Evolutionary conservation across 2,888 invertebrate species (phyloP), one percentile per base, ranked within the genome.

Genomic region (Lasioglossum leucozonium): DNA sequence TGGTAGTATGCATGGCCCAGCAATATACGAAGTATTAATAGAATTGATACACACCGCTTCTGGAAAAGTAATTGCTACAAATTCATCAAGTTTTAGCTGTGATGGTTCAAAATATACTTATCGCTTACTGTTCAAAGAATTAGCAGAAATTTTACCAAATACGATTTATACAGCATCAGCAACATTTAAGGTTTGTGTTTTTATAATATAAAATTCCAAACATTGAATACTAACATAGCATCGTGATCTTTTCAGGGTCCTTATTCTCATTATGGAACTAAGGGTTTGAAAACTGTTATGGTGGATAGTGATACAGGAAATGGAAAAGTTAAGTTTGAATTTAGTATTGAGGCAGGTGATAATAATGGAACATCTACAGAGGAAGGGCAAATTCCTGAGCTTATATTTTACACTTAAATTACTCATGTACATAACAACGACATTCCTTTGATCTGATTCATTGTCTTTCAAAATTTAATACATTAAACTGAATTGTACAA

Each of bases 311-410:
- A 97, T 89, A 96, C 97, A 80, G 97, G 97, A n/a, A 97, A 97
- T 82, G 96, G 96, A n/a, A 97, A 97, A 92, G 97, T 98, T 0
- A 97, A 97, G 6, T 98, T 98, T 94, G 97, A 97, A 93, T 98
- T 98, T 95, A 97, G 97, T 4, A 98, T 97, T 93, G 97, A 98
- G 2, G 97, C 98, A n/a, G 98, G 98, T 18, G 98, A 98, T 94
- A 98, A 98, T 94, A 98, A 98, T 92, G 97, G 98, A 0, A 98
- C 98, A 2, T 97, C 98, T 0, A 97, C 98, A 1, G 98, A 98
- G 92, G 97, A 98, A 93, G 98, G 98, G 72, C 98, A 98, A 95
- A 97, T 98, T 90, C 98, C 98, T 16, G 98, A 98, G 94, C 97
- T 98, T 85, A 97, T 98, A 91, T 98, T 98, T 95, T 98, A 98